Conservation (phyloP, 2,797 vertebrate genomes). For the Poecilia picta region DNA sequence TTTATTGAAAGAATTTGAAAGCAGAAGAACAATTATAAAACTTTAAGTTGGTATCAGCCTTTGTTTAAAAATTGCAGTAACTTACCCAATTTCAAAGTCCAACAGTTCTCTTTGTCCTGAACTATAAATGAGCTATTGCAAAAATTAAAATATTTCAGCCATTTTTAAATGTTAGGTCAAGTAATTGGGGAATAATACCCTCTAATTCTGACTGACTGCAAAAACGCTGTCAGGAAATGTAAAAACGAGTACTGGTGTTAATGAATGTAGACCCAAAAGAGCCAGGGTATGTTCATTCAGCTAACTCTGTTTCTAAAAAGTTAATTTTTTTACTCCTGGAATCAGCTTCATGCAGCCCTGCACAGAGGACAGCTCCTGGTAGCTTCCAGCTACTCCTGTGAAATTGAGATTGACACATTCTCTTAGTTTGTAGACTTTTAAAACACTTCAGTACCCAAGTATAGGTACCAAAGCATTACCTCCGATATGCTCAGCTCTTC, state of each 20-base stretch:
- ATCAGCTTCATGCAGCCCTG: not conserved
- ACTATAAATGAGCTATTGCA: not conserved
- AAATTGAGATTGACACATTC: not conserved
- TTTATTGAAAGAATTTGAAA: not conserved
- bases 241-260: not conserved
- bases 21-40: conserved; percentile 26
- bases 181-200: not conserved
- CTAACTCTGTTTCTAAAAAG: not conserved
- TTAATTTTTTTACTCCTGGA: not conserved
- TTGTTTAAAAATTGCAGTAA: not conserved
- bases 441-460: not conserved
- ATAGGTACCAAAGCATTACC: not conserved
- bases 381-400: not conserved
- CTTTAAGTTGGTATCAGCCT: not conserved
- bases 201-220: not conserved
- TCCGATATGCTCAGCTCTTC: not conserved
- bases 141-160: not conserved
- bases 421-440: not conserved
- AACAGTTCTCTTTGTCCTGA: conserved; percentile 30
- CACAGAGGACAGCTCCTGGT: not conserved
- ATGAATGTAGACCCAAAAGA: not conserved
- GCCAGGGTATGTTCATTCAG: not conserved
- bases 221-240: not conserved
- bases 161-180: not conserved
- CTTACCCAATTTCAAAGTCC: conserved; percentile 39